phyloP scores from a whole-genome alignment of 2,888 invertebrate genomes.

The Loripinus fragilis region DNA sequence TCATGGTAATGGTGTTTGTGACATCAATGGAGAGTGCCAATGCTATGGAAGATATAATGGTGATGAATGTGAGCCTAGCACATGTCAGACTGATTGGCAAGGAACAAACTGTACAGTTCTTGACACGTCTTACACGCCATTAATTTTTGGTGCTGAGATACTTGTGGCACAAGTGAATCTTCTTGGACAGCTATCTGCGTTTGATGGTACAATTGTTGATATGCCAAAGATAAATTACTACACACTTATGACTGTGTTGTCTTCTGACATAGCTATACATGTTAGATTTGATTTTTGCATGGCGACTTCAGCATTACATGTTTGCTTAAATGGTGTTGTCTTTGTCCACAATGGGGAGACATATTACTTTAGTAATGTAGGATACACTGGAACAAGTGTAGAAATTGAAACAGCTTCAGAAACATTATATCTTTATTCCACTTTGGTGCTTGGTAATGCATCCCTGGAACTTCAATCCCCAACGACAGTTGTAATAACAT shows the following conservation, averaged over 20 bases:
- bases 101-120: conserved; percentile 66
- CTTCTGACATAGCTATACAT: conserved; percentile 33
- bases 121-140: conserved; percentile 39
- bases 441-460: conserved; percentile 42
- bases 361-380: conserved; percentile 53
- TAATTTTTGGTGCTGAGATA: conserved; percentile 28
- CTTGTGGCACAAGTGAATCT: conserved; percentile 63
- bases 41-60: conserved; percentile 68
- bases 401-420: conserved; percentile 24
- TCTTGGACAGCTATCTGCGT: conserved; percentile 62
- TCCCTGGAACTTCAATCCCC: conserved; percentile 49
- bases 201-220: conserved; percentile 68
- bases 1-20: conserved; percentile 64
- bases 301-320: conserved; percentile 28
- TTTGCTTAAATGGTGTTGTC: conserved; percentile 47
- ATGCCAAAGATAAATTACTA: conserved; percentile 51
- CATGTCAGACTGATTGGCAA: conserved; percentile 63
- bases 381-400: conserved; percentile 40
- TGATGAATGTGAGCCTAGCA: conserved; percentile 45
- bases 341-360: conserved; percentile 37
- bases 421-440: conserved; percentile 40
- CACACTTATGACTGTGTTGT: conserved; percentile 42
- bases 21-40: conserved; percentile 61
- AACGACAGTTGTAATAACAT: conserved; percentile 47
- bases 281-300: conserved; percentile 49